Conservation (phyloP, 2,888 invertebrate genomes). For the Cryptus viduatorius region DNA sequence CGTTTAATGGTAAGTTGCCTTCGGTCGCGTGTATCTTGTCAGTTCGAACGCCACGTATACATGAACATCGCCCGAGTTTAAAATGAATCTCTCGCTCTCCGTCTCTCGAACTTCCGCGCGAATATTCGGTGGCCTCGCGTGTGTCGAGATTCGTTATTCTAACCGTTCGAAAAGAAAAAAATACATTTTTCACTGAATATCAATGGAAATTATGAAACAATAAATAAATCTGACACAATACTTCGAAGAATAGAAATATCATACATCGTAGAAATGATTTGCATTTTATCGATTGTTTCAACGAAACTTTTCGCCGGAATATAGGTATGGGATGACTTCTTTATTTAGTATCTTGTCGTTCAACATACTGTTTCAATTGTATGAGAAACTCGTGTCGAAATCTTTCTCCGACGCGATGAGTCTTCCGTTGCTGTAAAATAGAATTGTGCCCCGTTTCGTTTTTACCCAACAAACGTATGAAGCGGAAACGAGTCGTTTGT, state of each 20-base stretch:
- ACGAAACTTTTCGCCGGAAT: neutral
- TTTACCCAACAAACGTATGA: conserved; percentile 8
- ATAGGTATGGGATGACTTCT: neutral
- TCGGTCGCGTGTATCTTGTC: conserved; percentile 45
- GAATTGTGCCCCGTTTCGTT: too few species aligned
- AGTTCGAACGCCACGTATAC: conserved; percentile 30
- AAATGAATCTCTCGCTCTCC: too few species aligned
- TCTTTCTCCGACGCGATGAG: too few species aligned
- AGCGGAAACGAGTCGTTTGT: conserved; percentile 56
- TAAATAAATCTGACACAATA: neutral
- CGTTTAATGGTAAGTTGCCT: conserved; percentile 48
- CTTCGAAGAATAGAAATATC: neutral
- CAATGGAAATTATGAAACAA: neutral
- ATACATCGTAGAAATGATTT: neutral
- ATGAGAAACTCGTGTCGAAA: too few species aligned
- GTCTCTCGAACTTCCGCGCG: too few species aligned
- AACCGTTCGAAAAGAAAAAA: too few species aligned
- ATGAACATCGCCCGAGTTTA: neutral
- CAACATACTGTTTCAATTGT: too few species aligned
- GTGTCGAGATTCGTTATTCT: too few species aligned
- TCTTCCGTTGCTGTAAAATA: too few species aligned
- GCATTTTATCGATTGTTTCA: neutral
- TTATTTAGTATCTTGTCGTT: neutral
- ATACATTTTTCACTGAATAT: too few species aligned
- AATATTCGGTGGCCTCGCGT: too few species aligned